Evolutionary conservation across 2,113 vertebrate genomes (phyloP), one percentile per base, ranked within the genome.

Genomic region (Nansenia antarctica): DNA sequence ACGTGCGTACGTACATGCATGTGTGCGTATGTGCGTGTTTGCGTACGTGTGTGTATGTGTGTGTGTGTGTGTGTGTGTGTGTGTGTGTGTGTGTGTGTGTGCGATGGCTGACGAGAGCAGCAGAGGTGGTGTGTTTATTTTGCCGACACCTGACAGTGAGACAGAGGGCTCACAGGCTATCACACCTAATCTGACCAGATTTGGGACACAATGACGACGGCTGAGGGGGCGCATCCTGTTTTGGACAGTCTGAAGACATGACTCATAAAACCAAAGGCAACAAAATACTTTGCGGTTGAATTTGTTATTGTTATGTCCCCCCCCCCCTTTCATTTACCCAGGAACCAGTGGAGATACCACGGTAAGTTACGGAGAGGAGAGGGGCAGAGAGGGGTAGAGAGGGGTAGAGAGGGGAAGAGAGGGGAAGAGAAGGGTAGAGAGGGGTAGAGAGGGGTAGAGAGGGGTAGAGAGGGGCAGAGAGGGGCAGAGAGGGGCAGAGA

Each of bases 331-430:
- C 4, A 8, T 49, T 22, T 7, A 37, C 35, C 35, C 35, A 5
- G 1, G 39, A 42, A 42, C 39, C 12, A 42, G 14, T 42, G 39
- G 39, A 15, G 3, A n/a, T 24, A 52, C 5, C n/a, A 15, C n/a
- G 5, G 2, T n/a, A 24, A n/a, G 18, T 20, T 9, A 52, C n/a
- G n/a, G 20, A 61, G 60, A 27, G 74, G 72, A 14, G 70, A 64
- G n/a, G 63, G 15, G n/a, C n/a, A n/a, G n/a, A n/a, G n/a, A n/a
- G n/a, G n/a, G n/a, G 39, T 18, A 29, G 3, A 29, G 54, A 52
- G 45, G 61, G 66, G 64, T 64, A 60, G 22, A 3, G 22, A 27
- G n/a, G n/a, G n/a, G n/a, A n/a, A n/a, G n/a, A n/a, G n/a, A n/a
- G n/a, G n/a, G n/a, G 61, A 71, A 59, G 65, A n/a, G n/a, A n/a